Base-by-base conservation (phyloP, 1,140 invertebrate genomes). In the Scaptomyza montana region DNA sequence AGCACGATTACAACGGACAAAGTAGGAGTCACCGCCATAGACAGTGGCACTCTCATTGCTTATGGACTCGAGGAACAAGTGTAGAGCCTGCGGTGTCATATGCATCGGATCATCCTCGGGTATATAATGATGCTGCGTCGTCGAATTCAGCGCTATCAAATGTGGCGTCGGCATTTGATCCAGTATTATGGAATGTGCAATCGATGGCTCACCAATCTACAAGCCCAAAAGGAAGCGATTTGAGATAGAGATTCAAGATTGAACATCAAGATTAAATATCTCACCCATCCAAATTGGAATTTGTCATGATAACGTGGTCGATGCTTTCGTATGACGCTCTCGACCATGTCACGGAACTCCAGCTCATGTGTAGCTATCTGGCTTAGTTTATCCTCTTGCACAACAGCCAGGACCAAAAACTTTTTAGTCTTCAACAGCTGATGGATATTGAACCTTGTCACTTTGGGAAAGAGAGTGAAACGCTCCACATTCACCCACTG, bases 161-260 rank as follows among this genome's bases (percentile, higher is more conserved):
- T 97, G 96, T 5, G 98, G 98, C 45, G 97, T 93, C 6, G 96
- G 95, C 68, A 98, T 92, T 50, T 95, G 94, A 74, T 94, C 95
- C 95, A 98, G 97, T 2, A 97, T 97, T 90, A 99, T 97, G 47
- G 96, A 96, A 93, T 98, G 98, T 5, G 97, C 97, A 76, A 99
- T 92, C 36, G 97, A 96, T 13, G 96, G 95, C 78, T 94, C 96
- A 0, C 96, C 97, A 91, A 96, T 94, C 91, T 92, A 13, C 13
- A 67, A 57, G 46, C 16, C 16, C 16, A 16, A 16, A 3, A 3
- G 13, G 6, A 19, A 5, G 2, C 0, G 5, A 1, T 93, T 89
- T 8, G 5, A 33, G 12, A 12, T 16, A 3, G 2, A 49, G 5
- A 25, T 19, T 10, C 10, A 41, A 25, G 1, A 16, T 5, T 6